A percentile compares a stretch with the other conserved stretches of the same genome.
These are phyloP conservation scores for Dunckerocampus dactyliophorus DNA, from an alignment of 2,113 vertebrate genomes.

Conservation along the genomic window DNA sequence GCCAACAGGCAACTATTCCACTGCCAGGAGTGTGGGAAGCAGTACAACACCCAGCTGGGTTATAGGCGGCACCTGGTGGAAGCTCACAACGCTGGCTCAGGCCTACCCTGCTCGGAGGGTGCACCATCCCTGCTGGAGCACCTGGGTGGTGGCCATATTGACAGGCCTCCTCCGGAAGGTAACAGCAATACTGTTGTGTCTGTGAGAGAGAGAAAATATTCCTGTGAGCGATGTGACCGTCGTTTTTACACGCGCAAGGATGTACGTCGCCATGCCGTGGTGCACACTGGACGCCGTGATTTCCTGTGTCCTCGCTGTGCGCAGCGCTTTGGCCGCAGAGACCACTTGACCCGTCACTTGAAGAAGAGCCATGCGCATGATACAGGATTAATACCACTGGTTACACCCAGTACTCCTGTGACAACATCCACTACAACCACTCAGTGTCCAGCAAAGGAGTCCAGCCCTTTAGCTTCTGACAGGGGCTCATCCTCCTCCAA, in stretches of 20 bases:
- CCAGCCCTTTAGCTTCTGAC: constrained; percentile 78
- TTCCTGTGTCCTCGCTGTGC: constrained; percentile 94
- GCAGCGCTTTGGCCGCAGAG: constrained; percentile 90
- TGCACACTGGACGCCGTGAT: constrained; percentile 93
- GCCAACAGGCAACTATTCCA: constrained; percentile 85
- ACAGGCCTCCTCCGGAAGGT: constrained; percentile 77
- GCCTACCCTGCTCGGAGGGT: constrained; percentile 85
- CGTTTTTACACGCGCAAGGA: constrained; percentile 96
- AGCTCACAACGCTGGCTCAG: constrained; percentile 67
- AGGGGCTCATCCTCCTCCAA: constrained; percentile 73
- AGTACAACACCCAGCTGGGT: constrained; percentile 94
- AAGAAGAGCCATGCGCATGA: constrained; percentile 98
- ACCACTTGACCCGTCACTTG: constrained; percentile 92
- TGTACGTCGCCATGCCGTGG: constrained; percentile 89
- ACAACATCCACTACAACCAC: constrained; percentile 73
- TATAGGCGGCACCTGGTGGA: constrained; percentile 85
- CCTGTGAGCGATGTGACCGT: constrained; percentile 89
- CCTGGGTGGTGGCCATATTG: constrained; percentile 81
- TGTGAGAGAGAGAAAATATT: constrained; percentile 89
- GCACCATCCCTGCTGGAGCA: constrained; percentile 87
- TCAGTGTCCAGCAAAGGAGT: constrained; percentile 81
- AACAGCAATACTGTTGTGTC: constrained; percentile 54
- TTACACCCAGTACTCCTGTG: constrained; percentile 67
- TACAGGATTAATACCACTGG: constrained; percentile 77
- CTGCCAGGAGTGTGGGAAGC: constrained; percentile 93